phyloP scores from a whole-genome alignment of 2,113 vertebrate species.

The Xenopus laevis region DNA sequence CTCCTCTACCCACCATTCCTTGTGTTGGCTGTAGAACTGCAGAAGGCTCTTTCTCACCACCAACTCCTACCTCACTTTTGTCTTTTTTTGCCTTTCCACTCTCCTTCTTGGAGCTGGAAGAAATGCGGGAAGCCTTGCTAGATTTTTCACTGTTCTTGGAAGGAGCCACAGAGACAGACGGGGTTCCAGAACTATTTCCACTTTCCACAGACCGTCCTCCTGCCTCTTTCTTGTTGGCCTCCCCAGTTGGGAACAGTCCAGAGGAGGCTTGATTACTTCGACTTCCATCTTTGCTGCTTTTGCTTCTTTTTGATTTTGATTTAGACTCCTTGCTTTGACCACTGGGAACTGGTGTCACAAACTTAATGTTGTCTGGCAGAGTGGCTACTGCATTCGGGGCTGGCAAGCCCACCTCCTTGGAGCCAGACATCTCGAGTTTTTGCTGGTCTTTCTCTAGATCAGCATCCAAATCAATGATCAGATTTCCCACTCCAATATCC shows the following conservation, averaged over 20 bases:
- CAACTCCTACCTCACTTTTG: slow-evolving; percentile 80
- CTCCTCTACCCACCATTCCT: slow-evolving; percentile 77
- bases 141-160: slow-evolving; percentile 87
- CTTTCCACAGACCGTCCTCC: slow-evolving; percentile 83
- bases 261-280: slow-evolving; percentile 78
- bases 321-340: slow-evolving; percentile 96
- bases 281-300: slow-evolving; percentile 94
- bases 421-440: slow-evolving; percentile 98
- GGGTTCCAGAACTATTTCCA: slow-evolving; percentile 66
- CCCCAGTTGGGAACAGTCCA: slow-evolving; percentile 66
- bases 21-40: slow-evolving; percentile 80
- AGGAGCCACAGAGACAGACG: slow-evolving; percentile 62
- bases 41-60: slow-evolving; percentile 81
- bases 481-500: slow-evolving; percentile 99
- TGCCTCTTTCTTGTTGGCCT: slow-evolving; percentile 82
- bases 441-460: slow-evolving; percentile 98
- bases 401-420: slow-evolving; percentile 88
- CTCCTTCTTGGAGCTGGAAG: slow-evolving; percentile 89
- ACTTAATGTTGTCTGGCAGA: slow-evolving; percentile 96
- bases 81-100: slow-evolving; percentile 88
- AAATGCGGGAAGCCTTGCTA: slow-evolving; percentile 80
- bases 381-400: slow-evolving; percentile 92
- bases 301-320: slow-evolving; percentile 97
- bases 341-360: slow-evolving; percentile 93
- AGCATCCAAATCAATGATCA: slow-evolving; percentile 98